These are phyloP conservation scores for Phymatocera aterrima DNA, from an alignment of 2,888 invertebrate genomes.

Conservation along the genomic window DNA sequence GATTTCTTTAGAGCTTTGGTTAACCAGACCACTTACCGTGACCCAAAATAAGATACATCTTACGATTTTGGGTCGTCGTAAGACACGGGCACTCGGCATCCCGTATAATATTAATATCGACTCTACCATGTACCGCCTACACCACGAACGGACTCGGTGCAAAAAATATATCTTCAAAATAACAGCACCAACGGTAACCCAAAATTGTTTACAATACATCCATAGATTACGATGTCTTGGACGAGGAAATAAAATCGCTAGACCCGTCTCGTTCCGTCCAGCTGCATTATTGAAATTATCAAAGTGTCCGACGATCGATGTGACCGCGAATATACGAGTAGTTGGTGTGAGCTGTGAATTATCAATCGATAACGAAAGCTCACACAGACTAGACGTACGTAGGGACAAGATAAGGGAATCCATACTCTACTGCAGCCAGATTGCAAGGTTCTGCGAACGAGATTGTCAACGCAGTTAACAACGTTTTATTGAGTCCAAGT, in stretches of 20 bases:
- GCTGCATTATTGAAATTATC: neutral
- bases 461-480: conserved; percentile 23
- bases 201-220: neutral
- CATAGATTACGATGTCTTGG: neutral
- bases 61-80: neutral
- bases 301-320: neutral
- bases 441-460: conserved; percentile 21
- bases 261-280: neutral
- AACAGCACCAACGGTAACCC: neutral
- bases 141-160: neutral
- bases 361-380: conserved; percentile 2
- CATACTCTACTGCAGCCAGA: neutral
- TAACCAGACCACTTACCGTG: conserved; percentile 33
- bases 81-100: neutral
- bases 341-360: conserved; percentile 24
- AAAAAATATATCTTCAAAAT: neutral
- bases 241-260: neutral
- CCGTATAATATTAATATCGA: conserved; percentile 27
- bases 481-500: neutral
- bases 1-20: conserved; percentile 32
- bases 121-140: conserved; percentile 5
- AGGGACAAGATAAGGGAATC: conserved; percentile 16
- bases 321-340: neutral
- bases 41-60: conserved; percentile 2
- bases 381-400: conserved; percentile 21